Conservation (phyloP, 2,113 vertebrate species). For the Sinocyclocheilus grahami region DNA sequence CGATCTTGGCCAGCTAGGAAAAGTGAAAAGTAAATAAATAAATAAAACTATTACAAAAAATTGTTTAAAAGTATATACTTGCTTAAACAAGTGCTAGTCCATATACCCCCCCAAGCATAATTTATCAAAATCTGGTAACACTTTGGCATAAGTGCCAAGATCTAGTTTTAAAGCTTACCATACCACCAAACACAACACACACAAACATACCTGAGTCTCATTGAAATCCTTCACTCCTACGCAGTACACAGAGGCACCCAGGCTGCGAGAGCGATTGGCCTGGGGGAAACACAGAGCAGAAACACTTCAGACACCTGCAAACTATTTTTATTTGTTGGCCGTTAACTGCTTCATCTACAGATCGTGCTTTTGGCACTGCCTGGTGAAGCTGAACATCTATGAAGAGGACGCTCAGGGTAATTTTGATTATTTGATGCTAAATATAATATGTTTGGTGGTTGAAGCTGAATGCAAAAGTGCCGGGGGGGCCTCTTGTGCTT, state of each 20-base stretch:
- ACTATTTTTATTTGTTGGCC: neutral
- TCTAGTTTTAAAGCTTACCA: neutral
- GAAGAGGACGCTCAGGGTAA: neutral
- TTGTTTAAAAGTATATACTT: neutral
- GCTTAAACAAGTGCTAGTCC: neutral
- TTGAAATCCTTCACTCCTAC: constrained; percentile 99
- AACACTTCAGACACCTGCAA: constrained; percentile 57
- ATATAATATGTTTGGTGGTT: neutral
- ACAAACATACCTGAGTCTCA: constrained; percentile 89
- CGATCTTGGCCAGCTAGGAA: constrained; percentile 92
- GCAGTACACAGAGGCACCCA: constrained; percentile 94
- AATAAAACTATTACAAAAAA: neutral
- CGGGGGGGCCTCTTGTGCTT: too few relatives aligned
- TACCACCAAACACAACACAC: neutral
- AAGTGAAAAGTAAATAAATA: neutral
- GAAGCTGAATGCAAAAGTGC: neutral
- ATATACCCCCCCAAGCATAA: neutral
- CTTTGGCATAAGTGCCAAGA: neutral
- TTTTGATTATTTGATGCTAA: neutral
- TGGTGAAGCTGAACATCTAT: neutral
- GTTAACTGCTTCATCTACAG: neutral
- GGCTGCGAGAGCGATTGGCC: constrained; percentile 93
- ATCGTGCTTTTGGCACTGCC: neutral
- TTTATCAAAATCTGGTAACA: neutral
- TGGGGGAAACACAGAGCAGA: constrained; percentile 67